Evolutionary conservation across 2,888 invertebrate species (phyloP).

Genomic region (Listrodromus nycthemerus): DNA sequence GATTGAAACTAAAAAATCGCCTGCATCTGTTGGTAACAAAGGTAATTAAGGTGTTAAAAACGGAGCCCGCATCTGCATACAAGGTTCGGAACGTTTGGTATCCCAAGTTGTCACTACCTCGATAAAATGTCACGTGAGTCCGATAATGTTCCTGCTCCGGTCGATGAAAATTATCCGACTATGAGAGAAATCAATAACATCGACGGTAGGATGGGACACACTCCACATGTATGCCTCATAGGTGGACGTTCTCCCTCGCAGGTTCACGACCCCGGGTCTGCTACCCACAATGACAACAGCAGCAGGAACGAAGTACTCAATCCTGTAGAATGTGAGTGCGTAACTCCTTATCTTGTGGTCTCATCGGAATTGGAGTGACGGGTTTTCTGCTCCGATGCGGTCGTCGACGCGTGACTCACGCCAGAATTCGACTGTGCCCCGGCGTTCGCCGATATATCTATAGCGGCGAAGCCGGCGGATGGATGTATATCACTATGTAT

Average conservation of each 20-base stretch:
- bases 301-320: conserved; percentile 31
- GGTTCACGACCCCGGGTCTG: conserved; percentile 31
- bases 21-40: too few species aligned
- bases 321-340: conserved; percentile 56
- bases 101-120: not conserved
- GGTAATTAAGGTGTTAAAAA: too few species aligned
- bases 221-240: not conserved
- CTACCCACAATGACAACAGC: conserved; percentile 13
- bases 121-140: not conserved
- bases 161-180: conserved; percentile 14
- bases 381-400: conserved; percentile 69
- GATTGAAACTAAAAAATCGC: too few species aligned
- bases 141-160: not conserved
- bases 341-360: conserved; percentile 68
- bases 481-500: conserved; percentile 20
- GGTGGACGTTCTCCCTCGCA: conserved; percentile 8
- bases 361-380: conserved; percentile 70
- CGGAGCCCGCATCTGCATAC: too few species aligned
- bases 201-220: not conserved
- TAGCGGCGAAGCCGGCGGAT: conserved; percentile 19
- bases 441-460: conserved; percentile 36
- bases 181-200: conserved; percentile 52
- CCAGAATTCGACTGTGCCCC: conserved; percentile 60
- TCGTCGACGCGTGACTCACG: conserved; percentile 65
- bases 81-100: too few species aligned